A percentile compares a stretch with the other conserved stretches of the same genome.
Evolutionary conservation across 2,888 invertebrate species (phyloP).

Genomic region (Cenopis cana): DNA sequence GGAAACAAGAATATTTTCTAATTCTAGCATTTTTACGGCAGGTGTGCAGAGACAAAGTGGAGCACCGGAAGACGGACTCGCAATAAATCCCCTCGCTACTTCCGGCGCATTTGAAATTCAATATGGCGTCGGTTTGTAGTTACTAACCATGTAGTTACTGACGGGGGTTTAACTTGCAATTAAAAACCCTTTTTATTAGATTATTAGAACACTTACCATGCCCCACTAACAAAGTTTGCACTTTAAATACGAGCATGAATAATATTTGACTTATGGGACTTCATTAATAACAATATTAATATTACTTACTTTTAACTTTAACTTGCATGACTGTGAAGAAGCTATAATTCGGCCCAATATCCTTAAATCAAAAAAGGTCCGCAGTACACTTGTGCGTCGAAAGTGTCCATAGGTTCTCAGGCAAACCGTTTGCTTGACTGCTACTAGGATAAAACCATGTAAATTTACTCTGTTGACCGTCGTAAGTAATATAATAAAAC

Average conservation of each 20-base stretch:
- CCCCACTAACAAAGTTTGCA: not conserved
- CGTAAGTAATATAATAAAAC: too few relatives aligned
- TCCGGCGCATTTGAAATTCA: conserved; percentile 68
- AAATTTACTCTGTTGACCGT: too few relatives aligned
- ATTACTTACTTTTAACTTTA: too few relatives aligned
- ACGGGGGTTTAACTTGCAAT: conserved; percentile 49
- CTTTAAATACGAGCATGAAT: not conserved
- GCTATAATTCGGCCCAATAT: too few relatives aligned
- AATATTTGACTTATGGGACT: not conserved
- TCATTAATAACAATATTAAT: too few relatives aligned
- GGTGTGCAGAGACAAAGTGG: conserved; percentile 69
- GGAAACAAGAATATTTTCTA: conserved; percentile 13
- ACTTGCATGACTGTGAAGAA: too few relatives aligned
- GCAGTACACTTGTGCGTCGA: too few relatives aligned
- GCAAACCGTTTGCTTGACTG: too few relatives aligned
- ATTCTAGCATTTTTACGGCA: conserved; percentile 47
- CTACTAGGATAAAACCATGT: too few relatives aligned
- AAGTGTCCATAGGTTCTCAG: too few relatives aligned
- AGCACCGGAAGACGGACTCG: conserved; percentile 66
- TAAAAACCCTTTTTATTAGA: conserved; percentile 47
- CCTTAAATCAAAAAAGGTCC: too few relatives aligned
- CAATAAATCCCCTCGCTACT: conserved; percentile 68
- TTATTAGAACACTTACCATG: not conserved
- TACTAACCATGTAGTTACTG: conserved; percentile 38
- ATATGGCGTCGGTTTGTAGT: conserved; percentile 59